phyloP scores from a whole-genome alignment of 2,113 vertebrate genomes.

The Brachionichthys hirsutus region DNA sequence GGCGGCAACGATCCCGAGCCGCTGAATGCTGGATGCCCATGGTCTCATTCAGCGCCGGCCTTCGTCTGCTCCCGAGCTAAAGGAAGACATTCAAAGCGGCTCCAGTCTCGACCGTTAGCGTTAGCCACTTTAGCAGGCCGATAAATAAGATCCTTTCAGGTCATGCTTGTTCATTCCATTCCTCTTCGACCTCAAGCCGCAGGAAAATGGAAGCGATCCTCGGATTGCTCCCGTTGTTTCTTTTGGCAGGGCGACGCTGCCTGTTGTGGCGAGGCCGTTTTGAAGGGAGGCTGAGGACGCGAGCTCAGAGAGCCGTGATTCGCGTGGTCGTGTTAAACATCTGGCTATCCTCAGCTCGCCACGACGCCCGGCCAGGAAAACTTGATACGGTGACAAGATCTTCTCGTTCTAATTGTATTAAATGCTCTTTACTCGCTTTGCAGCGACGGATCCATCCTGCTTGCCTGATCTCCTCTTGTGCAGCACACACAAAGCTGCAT shows the following conservation, averaged over 20 bases:
- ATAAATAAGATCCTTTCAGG: conserved; percentile 27
- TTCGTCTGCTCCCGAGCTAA: conserved; percentile 33
- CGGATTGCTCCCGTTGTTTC: conserved; percentile 45
- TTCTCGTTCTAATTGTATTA: no score
- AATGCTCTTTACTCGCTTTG: no score
- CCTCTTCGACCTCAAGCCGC: conserved; percentile 35
- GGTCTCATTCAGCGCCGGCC: conserved; percentile 25
- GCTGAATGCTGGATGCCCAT: no score
- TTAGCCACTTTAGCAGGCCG: conserved; percentile 10
- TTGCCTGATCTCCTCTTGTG: no score
- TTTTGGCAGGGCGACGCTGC: conserved; percentile 50
- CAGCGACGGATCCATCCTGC: no score
- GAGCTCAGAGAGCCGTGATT: conserved; percentile 11
- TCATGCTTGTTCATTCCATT: conserved; percentile 40
- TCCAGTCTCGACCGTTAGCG: conserved; percentile 17
- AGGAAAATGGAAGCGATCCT: conserved; percentile 20
- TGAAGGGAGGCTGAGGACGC: conserved; percentile 26
- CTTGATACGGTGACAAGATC: background rate
- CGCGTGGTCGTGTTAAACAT: conserved; percentile 27
- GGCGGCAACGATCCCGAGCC: conserved; percentile 9
- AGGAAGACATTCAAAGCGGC: conserved; percentile 29
- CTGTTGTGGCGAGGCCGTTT: conserved; percentile 40
- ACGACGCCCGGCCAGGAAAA: conserved; percentile 14
- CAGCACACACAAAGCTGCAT: no score
- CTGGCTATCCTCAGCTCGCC: conserved; percentile 17